Base-by-base conservation (phyloP, 2,113 vertebrate genomes). In the Myiopsitta monachus region DNA sequence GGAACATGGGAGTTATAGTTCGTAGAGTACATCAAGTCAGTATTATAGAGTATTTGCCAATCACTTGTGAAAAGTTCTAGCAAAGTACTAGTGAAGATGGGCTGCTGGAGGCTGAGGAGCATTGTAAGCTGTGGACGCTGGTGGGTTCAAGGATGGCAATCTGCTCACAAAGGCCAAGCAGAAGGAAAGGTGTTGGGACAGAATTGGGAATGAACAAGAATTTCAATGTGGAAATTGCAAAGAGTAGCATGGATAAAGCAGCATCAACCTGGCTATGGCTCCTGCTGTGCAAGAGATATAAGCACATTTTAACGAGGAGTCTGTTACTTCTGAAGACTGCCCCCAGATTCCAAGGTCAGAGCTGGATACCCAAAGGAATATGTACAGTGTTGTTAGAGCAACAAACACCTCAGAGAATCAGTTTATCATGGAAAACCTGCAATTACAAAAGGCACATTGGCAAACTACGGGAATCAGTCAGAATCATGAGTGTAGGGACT, bases 111-210 rank as follows among this genome's bases (percentile, higher is more conserved):
- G 44, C 52, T 39, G 61, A 52, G 44, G 44, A 59, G 13, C 2
- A 2, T 5, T 27, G 7, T 39, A 16, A 13, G 46, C 61, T 47
- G 62, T 0, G 1, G 47, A 36, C 17, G 41, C 19, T 28, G 1
- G 0, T 26, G 31, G 15, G 47, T 14, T 33, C 9, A 8, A 19
- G 51, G 66, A 23, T 15, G 18, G 4, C 10, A 6, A 6, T 4
- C 6, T 22, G 85, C 73, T 54, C 22, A 59, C 69, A 55, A 61
- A 54, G 36, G 14, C 17, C 28, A 18, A 22, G 36, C 16, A 23
- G 41, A 38, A 62, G 86, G 54, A 63, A 26, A 22, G 22, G 46
- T n/a, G 24, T 14, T 0, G 5, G 67, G 46, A n/a, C 14, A 67
- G n/a, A 47, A 54, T 0, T 0, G 3, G 54, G 54, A 63, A 47